Evolutionary conservation across 2,113 vertebrate genomes (phyloP).

Genomic region (Aphelocoma coerulescens): DNA sequence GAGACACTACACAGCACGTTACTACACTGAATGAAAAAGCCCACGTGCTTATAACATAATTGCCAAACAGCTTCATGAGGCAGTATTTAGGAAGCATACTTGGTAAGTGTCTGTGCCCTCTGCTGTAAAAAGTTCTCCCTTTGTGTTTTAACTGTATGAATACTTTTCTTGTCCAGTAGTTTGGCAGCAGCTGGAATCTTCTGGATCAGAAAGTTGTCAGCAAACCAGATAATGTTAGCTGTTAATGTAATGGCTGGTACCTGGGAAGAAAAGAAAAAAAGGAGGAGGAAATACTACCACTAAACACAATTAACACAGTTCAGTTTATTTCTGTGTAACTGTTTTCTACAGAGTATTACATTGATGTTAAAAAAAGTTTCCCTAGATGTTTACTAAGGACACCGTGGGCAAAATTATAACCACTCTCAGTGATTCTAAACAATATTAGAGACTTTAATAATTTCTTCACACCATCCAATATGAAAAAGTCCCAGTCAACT

Average conservation of each 20-base stretch:
- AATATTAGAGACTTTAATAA: background rate
- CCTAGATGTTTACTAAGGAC: background rate
- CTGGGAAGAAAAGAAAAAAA: slow-evolving; percentile 45
- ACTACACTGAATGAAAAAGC: background rate
- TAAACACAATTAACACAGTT: background rate
- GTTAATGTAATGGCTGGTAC: slow-evolving; percentile 94
- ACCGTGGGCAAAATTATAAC: background rate
- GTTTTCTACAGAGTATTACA: background rate
- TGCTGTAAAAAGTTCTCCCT: slow-evolving; percentile 90
- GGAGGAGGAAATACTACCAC: rapidly evolving
- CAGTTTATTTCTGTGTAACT: background rate
- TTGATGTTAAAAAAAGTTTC: background rate
- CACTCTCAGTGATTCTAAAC: background rate
- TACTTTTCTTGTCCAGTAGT: slow-evolving; percentile 90
- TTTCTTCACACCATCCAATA: background rate
- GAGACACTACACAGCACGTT: background rate
- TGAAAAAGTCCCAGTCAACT: background rate
- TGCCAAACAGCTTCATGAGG: background rate
- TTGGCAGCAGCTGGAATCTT: slow-evolving; percentile 92
- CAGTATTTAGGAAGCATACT: slow-evolving; percentile 73
- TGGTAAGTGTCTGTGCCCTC: slow-evolving; percentile 87
- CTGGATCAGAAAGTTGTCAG: slow-evolving; percentile 86
- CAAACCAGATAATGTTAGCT: slow-evolving; percentile 97
- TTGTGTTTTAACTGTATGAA: slow-evolving; percentile 83
- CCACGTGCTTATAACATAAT: background rate